These are phyloP conservation scores for Gonocerus acuteangulatus DNA, from an alignment of 2,888 invertebrate genomes.

Conservation along the genomic window DNA sequence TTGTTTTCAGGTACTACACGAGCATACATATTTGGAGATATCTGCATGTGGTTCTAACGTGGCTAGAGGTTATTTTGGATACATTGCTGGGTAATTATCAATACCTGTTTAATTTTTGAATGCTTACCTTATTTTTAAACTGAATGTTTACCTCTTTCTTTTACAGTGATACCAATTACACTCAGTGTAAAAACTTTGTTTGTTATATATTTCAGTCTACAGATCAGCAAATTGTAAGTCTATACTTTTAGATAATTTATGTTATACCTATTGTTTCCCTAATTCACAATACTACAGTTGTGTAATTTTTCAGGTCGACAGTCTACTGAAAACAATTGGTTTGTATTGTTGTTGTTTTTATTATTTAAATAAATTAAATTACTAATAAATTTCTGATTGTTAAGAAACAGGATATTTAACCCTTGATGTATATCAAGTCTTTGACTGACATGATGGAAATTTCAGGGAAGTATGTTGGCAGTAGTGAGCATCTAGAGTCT, in stretches of 20 bases:
- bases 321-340: constrained; percentile 48
- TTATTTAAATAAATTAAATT: constrained; percentile 9
- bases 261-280: not conserved
- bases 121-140: no score
- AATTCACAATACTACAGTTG: no score
- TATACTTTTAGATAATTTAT: not conserved
- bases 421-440: no score
- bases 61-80: constrained; percentile 52
- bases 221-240: constrained; percentile 43
- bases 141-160: not conserved
- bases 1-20: constrained; percentile 47
- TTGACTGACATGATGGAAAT: no score
- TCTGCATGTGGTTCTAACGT: constrained; percentile 55
- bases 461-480: no score
- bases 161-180: constrained; percentile 47
- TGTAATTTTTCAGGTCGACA: constrained; percentile 41
- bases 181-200: constrained; percentile 46
- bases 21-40: constrained; percentile 57
- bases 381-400: no score
- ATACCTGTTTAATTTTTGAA: not conserved
- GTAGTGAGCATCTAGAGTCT: no score
- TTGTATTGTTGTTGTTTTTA: constrained; percentile 31
- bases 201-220: constrained; percentile 47
- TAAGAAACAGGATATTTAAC: no score
- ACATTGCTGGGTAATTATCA: constrained; percentile 52